Evolutionary conservation across 2,113 vertebrate species (phyloP).

Genomic region (Cyprinodon brontotheroides): DNA sequence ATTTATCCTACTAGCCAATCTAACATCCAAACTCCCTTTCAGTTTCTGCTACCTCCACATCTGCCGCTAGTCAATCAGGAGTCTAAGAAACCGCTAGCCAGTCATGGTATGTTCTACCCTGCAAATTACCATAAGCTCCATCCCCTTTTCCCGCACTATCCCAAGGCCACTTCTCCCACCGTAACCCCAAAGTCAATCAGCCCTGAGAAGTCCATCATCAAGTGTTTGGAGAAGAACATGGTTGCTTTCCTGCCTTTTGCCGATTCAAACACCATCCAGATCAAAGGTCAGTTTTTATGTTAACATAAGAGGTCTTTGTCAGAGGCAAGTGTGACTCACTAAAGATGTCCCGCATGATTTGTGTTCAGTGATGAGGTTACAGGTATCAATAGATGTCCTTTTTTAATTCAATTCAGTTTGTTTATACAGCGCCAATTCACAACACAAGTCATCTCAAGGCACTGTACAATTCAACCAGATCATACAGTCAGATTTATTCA

Average conservation of each 20-base stretch:
- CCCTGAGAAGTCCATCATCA: slow-evolving; percentile 26
- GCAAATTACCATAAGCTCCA: slow-evolving; percentile 2
- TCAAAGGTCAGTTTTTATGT: slow-evolving; percentile 70
- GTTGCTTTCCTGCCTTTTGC: slow-evolving; percentile 65
- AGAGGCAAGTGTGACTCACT: neutral
- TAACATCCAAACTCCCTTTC: slow-evolving; percentile 9
- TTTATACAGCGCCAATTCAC: too few relatives aligned
- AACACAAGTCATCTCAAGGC: too few relatives aligned
- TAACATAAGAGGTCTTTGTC: neutral
- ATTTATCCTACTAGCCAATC: slow-evolving; percentile 3
- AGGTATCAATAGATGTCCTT: too few relatives aligned
- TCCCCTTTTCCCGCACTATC: slow-evolving; percentile 12
- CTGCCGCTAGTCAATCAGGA: neutral
- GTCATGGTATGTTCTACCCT: slow-evolving; percentile 15
- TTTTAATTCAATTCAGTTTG: too few relatives aligned
- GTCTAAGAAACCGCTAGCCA: neutral
- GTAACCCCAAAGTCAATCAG: slow-evolving; percentile 9
- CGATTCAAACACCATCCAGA: slow-evolving; percentile 65
- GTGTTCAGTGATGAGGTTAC: neutral
- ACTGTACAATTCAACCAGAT: too few relatives aligned
- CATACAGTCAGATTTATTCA: too few relatives aligned
- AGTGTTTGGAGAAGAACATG: slow-evolving; percentile 58
- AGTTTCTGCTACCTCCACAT: neutral
- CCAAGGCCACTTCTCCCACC: neutral
- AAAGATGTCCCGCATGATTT: neutral